These are phyloP conservation scores for Agrotis ipsilon DNA, from an alignment of 2,888 invertebrate genomes.

Conservation along the genomic window DNA sequence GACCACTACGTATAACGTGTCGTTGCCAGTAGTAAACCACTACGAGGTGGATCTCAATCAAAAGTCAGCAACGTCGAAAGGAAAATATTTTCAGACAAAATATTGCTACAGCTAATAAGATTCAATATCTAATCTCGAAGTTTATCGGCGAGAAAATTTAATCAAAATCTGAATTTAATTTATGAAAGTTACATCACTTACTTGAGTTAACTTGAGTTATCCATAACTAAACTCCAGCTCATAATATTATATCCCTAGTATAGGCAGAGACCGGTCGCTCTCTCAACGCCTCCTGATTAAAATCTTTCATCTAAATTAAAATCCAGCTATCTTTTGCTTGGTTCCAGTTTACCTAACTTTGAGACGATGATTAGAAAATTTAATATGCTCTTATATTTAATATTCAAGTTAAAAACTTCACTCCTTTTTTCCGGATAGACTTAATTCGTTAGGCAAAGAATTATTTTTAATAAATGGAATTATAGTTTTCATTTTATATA, in stretches of 20 bases:
- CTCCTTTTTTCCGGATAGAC: not conserved
- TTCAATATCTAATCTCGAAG: constrained; percentile 20
- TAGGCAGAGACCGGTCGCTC: constrained; percentile 33
- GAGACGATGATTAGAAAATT: constrained; percentile 42
- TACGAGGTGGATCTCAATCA: no score
- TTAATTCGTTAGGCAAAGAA: no score
- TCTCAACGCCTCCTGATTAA: constrained; percentile 49
- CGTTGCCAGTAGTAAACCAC: no score
- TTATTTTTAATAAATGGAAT: not conserved
- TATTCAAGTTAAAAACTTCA: not conserved
- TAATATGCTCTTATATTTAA: constrained; percentile 19
- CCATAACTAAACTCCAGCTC: constrained; percentile 35
- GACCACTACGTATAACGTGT: no score
- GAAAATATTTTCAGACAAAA: not conserved
- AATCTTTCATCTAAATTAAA: constrained; percentile 58
- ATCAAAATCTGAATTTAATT: constrained; percentile 37
- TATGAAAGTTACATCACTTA: constrained; percentile 40
- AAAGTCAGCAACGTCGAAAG: not conserved
- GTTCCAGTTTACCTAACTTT: constrained; percentile 33
- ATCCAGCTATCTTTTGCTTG: constrained; percentile 34
- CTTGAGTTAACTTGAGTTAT: no score
- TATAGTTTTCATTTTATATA: not conserved
- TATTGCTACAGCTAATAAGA: not conserved
- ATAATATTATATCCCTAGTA: constrained; percentile 40
- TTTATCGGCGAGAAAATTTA: constrained; percentile 23